Conservation (phyloP, 2,797 vertebrate species). For the Neomorphus geoffroyi region DNA sequence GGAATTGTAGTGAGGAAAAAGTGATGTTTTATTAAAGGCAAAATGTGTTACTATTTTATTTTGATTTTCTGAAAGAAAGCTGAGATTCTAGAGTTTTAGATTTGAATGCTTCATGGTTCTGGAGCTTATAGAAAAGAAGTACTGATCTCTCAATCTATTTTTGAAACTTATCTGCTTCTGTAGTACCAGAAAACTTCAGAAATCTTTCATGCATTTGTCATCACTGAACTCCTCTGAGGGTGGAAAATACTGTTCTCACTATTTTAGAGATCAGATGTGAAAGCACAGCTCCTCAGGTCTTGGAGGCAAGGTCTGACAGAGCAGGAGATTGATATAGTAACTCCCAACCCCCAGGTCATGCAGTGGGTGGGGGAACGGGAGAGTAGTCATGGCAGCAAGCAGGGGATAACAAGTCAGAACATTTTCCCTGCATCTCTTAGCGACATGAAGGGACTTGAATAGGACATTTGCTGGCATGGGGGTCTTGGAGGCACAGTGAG, state of each 20-base stretch:
- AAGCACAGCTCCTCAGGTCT: not conserved
- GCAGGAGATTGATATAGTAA: not conserved
- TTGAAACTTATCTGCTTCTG: not conserved
- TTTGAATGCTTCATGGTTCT: not conserved
- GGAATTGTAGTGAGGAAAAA: not conserved
- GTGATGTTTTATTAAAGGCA: constrained; percentile 13
- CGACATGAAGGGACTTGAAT: not conserved
- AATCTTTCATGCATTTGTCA: not conserved
- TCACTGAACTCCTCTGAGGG: not conserved
- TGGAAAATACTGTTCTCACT: not conserved
- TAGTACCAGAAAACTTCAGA: not conserved
- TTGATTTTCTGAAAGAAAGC: constrained; percentile 16
- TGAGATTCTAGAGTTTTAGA: not conserved
- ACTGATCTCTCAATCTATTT: not conserved
- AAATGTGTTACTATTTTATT: constrained; percentile 1
- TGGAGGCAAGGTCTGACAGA: fast-evolving
- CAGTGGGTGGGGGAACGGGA: not conserved
- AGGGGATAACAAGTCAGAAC: not conserved
- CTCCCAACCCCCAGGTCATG: not conserved
- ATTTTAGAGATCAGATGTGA: not conserved
- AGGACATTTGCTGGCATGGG: not conserved
- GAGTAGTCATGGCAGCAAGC: not conserved
- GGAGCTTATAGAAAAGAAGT: not conserved
- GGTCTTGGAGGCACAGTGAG: fast-evolving
- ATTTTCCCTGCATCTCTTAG: not conserved